Base-by-base conservation (phyloP, 2,797 vertebrate species). In the Epinephelus coioides region DNA sequence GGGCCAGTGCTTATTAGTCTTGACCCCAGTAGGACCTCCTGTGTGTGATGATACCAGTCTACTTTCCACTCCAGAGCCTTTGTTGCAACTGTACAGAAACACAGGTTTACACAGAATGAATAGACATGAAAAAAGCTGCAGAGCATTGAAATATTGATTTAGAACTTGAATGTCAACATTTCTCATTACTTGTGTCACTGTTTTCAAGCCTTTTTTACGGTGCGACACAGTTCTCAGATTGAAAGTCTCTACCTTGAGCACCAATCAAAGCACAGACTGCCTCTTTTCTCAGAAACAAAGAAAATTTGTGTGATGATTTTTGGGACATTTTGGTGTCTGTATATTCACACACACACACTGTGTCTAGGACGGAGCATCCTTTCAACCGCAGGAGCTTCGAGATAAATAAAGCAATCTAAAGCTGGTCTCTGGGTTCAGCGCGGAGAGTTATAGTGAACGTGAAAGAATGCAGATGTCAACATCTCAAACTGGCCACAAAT, bases 401-500 rank as follows among this genome's bases (percentile, higher is more conserved):
- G 92, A 94, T 92, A 94, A 94, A 95, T 92, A 93, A 93, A 93
- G 91, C 88, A 69, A 91, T 90, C 90, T 81, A 73, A 83, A 81
- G 83, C 82, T 66, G 82, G 88, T 83, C 78, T 88, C 87, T 79
- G 69, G 46, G 64, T 64, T 69, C 61, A 59, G 69, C 10, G 13
- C 10, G 6, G 55, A 62, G 47, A 74, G 74, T 81, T 64, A 78
- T 47, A 79, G 80, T 25, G 63, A 90, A 84, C 89, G 91, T 94
- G 92, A 88, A 93, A 94, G 92, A 94, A 95, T 95, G 94, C 88
- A 92, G 87, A 92, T 93, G 91, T 94, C 91, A 88, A 92, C 93
- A 92, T 93, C 88, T 85, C 84, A 78, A 80, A 82, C 79, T 56
- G 69, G 67, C 92, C 92, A 55, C 94, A 93, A 93, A 94, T 92